Evolutionary conservation across 2,113 vertebrate genomes (phyloP).

Genomic region (Plotosus lineatus): DNA sequence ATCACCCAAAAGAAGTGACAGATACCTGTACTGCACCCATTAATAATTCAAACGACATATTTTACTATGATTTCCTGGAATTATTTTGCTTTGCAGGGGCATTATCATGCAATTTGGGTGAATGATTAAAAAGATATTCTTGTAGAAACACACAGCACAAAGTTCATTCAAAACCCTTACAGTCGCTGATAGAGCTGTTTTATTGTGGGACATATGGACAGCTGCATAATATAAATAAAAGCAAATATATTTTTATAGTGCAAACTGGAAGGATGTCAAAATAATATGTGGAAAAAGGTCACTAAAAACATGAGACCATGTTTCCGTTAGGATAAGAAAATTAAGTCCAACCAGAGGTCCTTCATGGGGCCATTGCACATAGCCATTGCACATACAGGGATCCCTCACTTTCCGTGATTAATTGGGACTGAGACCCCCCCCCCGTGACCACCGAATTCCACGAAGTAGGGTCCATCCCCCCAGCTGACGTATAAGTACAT

Average conservation of each 20-base stretch:
- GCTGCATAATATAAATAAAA: no score
- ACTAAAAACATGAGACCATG: constrained; percentile 27
- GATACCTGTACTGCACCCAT: constrained; percentile 21
- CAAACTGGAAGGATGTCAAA: not conserved
- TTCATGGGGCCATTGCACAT: no score
- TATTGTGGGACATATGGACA: not conserved
- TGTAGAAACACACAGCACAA: not conserved
- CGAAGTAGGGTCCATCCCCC: no score
- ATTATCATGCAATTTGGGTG: not conserved
- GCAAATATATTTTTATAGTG: not conserved
- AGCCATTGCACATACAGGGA: no score
- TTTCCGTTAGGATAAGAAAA: constrained; percentile 12
- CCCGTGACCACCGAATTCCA: no score
- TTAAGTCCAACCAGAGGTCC: no score
- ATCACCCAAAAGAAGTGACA: not conserved
- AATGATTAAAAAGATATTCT: not conserved
- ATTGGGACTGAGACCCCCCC: no score
- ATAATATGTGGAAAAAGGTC: not conserved
- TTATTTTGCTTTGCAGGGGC: not conserved
- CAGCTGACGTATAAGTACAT: no score
- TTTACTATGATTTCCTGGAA: not conserved
- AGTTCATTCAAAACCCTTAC: not conserved
- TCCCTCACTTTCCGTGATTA: no score
- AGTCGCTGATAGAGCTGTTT: not conserved
- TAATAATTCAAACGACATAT: not conserved